These are phyloP conservation scores for Discoglossus pictus DNA, from an alignment of 2,797 vertebrate genomes.

Conservation along the genomic window DNA sequence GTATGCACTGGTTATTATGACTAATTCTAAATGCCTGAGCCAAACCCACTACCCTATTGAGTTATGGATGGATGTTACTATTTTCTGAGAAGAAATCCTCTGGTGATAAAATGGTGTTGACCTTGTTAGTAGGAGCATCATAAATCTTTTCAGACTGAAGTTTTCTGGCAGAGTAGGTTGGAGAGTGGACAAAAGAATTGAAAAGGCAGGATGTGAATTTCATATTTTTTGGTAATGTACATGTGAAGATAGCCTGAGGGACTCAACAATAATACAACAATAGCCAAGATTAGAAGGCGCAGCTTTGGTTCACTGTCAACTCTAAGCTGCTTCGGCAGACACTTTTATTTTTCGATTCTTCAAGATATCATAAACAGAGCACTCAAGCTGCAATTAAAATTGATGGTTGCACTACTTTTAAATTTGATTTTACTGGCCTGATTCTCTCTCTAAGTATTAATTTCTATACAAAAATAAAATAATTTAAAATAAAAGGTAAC, in stretches of 20 bases:
- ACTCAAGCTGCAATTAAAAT: too few species aligned
- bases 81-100: conserved; percentile 82
- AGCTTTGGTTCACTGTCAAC: conserved; percentile 68
- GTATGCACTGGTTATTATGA: conserved; percentile 74
- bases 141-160: conserved; percentile 90
- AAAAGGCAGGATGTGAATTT: conserved; percentile 85
- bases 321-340: conserved; percentile 70
- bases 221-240: conserved; percentile 68
- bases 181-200: conserved; percentile 84
- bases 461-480: too few species aligned
- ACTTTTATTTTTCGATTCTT: conserved; percentile 69
- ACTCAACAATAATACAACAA: conserved; percentile 87
- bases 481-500: too few species aligned
- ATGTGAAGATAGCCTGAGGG: conserved; percentile 77
- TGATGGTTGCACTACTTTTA: too few species aligned
- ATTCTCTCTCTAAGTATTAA: too few species aligned
- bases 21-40: conserved; percentile 78
- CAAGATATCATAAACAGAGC: conserved; percentile 39
- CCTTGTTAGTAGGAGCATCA: conserved; percentile 77
- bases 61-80: conserved; percentile 85
- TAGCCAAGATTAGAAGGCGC: conserved; percentile 74
- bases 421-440: too few species aligned
- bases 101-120: conserved; percentile 79
- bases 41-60: conserved; percentile 70
- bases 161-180: conserved; percentile 85